Evolutionary conservation across 1,140 invertebrate species (phyloP), one percentile per base, ranked within the genome.

Genomic region (Palaemon carinicauda): DNA sequence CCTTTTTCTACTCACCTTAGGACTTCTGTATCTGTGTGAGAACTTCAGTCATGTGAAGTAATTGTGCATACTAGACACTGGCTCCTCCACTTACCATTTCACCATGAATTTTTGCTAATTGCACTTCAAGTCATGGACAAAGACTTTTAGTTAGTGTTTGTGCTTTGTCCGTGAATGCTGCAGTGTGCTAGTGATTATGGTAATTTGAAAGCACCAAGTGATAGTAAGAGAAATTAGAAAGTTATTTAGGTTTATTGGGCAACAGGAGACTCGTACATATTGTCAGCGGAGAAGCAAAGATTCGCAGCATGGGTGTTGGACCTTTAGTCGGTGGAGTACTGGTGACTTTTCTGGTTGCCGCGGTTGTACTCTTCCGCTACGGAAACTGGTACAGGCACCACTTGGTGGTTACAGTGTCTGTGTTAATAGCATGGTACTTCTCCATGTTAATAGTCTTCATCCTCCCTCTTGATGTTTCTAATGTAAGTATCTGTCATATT

Each of bases 391-490:
- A 96, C 91, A 94, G 96, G 90, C 98, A 99, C 88, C 96, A 98
- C 91, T 94, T 97, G 88, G 92, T 98, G 88, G 98, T 99, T 9
- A 99, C 98, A 17, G 90, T 98, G 14, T 95, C 97, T 52, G 98
- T 99, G 41, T 93, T 99, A 60, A 95, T 98, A 87, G 97, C 98
- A 87, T 99, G 98, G 98, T 99, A 98, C 91, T 99, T 99, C 92
- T 99, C 98, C 21, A 96, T 99, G 91, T 94, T 99, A 88, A 99
- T 99, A 90, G 97, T 99, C 90, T 99, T 99, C 91, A 95, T 99
- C 75, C 94, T 99, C 83, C 98, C 98, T 9, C 91, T 99, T 89
- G 98, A 99, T 94, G 96, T 99, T 29, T 97, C 98, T 54, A 96
- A 96, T 89, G 98, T 99, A 93, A 96, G 96, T 95, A 89, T 53